A percentile compares a stretch with the other conserved stretches of the same genome.
Evolutionary conservation across 2,888 invertebrate species (phyloP).

Genomic region (Cephus pulcher): DNA sequence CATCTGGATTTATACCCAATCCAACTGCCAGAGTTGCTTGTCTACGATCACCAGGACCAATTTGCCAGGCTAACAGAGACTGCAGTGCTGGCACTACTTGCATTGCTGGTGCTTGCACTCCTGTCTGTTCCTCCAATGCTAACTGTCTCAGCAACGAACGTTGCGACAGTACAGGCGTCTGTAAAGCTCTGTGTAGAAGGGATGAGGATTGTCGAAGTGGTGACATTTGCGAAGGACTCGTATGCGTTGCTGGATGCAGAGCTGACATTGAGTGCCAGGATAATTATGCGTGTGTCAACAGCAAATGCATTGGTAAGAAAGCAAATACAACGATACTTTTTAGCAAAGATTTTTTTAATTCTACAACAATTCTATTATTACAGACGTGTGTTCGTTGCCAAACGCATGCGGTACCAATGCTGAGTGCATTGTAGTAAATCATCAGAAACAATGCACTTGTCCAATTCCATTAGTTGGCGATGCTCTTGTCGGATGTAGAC

Average conservation of each 20-base stretch:
- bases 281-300: slow-evolving; percentile 80
- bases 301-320: slow-evolving; percentile 75
- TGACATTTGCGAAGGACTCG: slow-evolving; percentile 86
- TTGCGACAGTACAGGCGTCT: slow-evolving; percentile 79
- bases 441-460: slow-evolving; percentile 81
- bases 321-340: background rate
- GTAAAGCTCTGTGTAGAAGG: slow-evolving; percentile 84
- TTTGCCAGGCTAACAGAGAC: slow-evolving; percentile 82
- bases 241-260: slow-evolving; percentile 85
- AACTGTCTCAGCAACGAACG: slow-evolving; percentile 88
- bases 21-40: slow-evolving; percentile 91
- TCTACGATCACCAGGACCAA: slow-evolving; percentile 80
- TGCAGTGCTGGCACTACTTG: slow-evolving; percentile 80
- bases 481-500: slow-evolving; percentile 79
- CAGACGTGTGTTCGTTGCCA: slow-evolving; percentile 79
- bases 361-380: slow-evolving; percentile 6
- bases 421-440: slow-evolving; percentile 76
- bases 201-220: slow-evolving; percentile 89
- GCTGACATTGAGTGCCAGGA: slow-evolving; percentile 81
- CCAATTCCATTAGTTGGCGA: slow-evolving; percentile 80
- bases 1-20: slow-evolving; percentile 84
- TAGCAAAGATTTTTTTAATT: slow-evolving; percentile 3
- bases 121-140: slow-evolving; percentile 80
- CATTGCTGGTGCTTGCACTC: slow-evolving; percentile 79
- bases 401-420: slow-evolving; percentile 89